phyloP scores from a whole-genome alignment of 1,140 invertebrate species.

The Akabosia matsudoensis region DNA sequence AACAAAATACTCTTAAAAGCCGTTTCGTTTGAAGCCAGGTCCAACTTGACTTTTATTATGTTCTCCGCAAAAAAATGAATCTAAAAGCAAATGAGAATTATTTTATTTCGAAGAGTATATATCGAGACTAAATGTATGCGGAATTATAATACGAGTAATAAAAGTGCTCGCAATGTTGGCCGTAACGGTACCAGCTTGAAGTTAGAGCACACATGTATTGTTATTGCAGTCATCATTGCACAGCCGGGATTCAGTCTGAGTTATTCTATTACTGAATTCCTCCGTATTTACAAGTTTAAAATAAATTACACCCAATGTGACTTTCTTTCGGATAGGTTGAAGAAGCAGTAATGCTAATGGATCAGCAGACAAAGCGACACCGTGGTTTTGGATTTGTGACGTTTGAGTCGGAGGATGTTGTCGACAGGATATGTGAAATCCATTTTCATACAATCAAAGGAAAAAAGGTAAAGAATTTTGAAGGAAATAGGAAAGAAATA shows the following conservation, averaged over 20 bases:
- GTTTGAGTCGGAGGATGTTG: conserved; percentile 83
- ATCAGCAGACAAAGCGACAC: conserved; percentile 87
- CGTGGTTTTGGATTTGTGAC: conserved; percentile 88
- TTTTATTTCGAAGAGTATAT: too few species aligned
- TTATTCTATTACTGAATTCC: background rate
- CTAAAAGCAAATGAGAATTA: too few species aligned
- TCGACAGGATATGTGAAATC: conserved; percentile 85
- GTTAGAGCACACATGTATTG: too few species aligned
- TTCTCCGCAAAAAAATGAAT: too few species aligned
- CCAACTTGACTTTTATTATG: too few species aligned
- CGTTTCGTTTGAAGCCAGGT: too few species aligned
- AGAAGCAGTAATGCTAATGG: conserved; percentile 91
- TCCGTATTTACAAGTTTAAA: background rate
- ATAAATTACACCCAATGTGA: background rate
- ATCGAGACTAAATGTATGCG: too few species aligned
- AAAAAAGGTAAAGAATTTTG: conserved; percentile 63
- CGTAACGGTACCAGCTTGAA: too few species aligned
- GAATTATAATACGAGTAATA: background rate
- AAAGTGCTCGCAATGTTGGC: too few species aligned
- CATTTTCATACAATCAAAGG: conserved; percentile 91
- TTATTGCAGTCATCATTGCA: background rate
- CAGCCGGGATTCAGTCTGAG: background rate
- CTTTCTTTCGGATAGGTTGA: conserved; percentile 54
- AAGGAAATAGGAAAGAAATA: background rate
- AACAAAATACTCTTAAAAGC: too few species aligned